Evolutionary conservation across 1,140 invertebrate genomes (phyloP), one percentile per base, ranked within the genome.

Genomic region (Octopus sinensis): DNA sequence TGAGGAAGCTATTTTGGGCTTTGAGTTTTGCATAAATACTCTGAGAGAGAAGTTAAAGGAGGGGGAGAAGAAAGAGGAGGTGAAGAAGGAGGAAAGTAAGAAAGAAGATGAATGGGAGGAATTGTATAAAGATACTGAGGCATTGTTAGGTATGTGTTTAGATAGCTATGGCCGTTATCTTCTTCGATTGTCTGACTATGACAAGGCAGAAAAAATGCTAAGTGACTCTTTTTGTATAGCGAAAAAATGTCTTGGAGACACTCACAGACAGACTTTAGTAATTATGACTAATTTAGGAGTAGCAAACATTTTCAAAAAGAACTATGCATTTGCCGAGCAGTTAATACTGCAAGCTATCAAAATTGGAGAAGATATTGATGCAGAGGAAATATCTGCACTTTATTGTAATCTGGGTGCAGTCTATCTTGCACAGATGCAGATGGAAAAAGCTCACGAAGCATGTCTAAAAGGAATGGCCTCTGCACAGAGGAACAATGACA

Each of bases 161-260:
- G 95, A 96, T 88, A 96, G 94, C 93, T 97, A 96, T 92, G 95
- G 94, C 0, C 92, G 94, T 85, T 93, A 95, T 88, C 92, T 95
- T 80, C 88, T 96, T 79, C 90, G 92, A 79, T 92, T 93, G 53
- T 92, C 93, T 84, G 68, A 88, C 7, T 92, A 92, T 84, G 87
- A 92, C 52, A 92, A 95, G 85, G 94, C 95, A 1, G 91, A 94
- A 68, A 91, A 92, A 73, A 91, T 93, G 84, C 93, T 96, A 86
- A 91, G 93, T 76, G 93, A 94, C 89, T 93, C 96, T 62, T 93
- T 95, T 84, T 90, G 94, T 52, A 91, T 94, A 83, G 95, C 94
- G 81, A 87, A 91, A 78, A 90, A 93, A 87, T 86, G 94, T 1
- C 90, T 95, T 88, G 95, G 95, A 7, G 87, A 93, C 82, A 89